Percentiles rank a stretch among this genome's conserved stretches.
phyloP scores from a whole-genome alignment of 53 echinoderm and acorn worm species.

The Paracentrotus lividus region DNA sequence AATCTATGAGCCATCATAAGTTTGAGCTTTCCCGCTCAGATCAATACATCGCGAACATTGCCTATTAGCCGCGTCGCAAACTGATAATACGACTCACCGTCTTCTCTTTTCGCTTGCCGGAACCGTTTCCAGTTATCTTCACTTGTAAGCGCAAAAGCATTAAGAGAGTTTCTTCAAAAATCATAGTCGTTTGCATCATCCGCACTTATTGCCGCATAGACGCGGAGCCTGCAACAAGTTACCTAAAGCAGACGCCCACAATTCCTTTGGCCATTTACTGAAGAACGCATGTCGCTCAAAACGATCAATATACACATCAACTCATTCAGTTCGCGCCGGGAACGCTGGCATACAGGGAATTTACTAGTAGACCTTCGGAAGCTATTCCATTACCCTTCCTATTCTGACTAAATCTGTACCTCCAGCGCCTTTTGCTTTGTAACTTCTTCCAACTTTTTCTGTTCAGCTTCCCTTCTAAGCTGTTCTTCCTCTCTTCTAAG shows the following conservation, averaged over 20 bases:
- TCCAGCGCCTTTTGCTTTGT: no score
- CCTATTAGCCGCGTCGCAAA: background rate
- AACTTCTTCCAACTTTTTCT: no score
- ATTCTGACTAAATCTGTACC: no score
- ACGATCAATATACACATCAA: background rate
- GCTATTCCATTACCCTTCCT: no score
- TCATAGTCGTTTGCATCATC: no score
- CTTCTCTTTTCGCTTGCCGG: background rate
- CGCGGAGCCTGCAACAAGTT: background rate
- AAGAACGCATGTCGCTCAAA: background rate
- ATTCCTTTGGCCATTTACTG: background rate
- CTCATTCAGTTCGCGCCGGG: no score
- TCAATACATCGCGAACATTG: background rate
- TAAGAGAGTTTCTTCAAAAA: background rate
- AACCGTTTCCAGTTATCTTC: background rate
- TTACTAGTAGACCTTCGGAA: no score
- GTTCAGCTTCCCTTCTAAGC: no score
- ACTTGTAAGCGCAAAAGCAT: background rate
- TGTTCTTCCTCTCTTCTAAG: no score
- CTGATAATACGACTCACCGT: background rate
- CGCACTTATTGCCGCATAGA: no score
- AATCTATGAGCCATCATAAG: background rate
- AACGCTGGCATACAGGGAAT: no score
- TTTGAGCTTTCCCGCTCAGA: background rate
- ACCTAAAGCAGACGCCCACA: background rate